Base-by-base conservation (phyloP, 2,888 invertebrate genomes). In the Pemphredon lugubris region DNA sequence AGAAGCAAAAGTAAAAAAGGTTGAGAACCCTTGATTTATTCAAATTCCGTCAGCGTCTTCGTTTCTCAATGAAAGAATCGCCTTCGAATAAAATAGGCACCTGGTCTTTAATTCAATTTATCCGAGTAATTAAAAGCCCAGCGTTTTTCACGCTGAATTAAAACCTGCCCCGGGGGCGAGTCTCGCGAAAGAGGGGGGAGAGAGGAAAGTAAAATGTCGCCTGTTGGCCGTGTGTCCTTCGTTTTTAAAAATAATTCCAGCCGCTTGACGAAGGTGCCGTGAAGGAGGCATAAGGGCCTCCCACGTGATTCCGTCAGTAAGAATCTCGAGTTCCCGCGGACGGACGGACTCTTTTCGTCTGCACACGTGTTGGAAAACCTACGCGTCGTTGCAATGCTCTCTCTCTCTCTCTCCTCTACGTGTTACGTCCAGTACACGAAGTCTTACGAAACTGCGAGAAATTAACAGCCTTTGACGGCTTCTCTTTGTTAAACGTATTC, bases 191-290 rank as follows among this genome's bases (percentile, higher is more conserved):
- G n/a, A n/a, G n/a, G n/a, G n/a, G n/a, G n/a, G n/a, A n/a, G 30
- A 2, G n/a, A n/a, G n/a, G 34, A 34, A 34, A 34, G 7, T 16
- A 45, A 40, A 45, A 26, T 14, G 13, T 44, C 39, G 16, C 7
- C 2, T 18, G n/a, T 39, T 37, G 23, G 20, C 18, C 11, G 39
- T 34, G 39, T 34, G 48, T 60, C 23, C 57, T 50, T 5, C 39
- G 32, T 1, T 18, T 60, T 60, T 67, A 67, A 67, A 61, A 67
- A 67, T 67, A 67, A 58, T 39, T 26, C 47, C 6, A 40, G 20
- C 39, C 37, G 20, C 13, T 1, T n/a, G 39, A 23, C 18, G 21
- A 13, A 21, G 37, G 34, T 34, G n/a, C 11, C n/a, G n/a, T 11
- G 37, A 16, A 30, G 45, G n/a, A 39, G 11, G 32, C 9, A 21